Evolutionary conservation across 2,797 vertebrate species (phyloP), one percentile per base, ranked within the genome.

Genomic region (Chelon auratus): DNA sequence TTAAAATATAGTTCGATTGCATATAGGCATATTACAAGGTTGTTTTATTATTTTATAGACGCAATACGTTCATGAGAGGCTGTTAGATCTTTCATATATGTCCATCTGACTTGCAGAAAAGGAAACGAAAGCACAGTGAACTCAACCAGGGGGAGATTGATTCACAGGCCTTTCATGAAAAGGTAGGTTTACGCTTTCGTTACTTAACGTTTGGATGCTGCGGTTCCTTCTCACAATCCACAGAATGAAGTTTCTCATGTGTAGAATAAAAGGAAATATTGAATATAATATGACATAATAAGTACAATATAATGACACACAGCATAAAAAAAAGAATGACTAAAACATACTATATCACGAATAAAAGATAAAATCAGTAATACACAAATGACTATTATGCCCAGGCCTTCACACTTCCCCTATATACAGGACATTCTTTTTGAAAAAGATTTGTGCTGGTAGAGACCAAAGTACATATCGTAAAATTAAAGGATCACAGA

Each of bases 121-220:
- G 94, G 18, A 99, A 97, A 87, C 93, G 95, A 52, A 96, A 94
- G 77, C 90, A 78, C 47, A 71, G 30, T 80, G 86, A 90, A 43
- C 93, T 96, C 69, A 99, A 99, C 91, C 95, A 96, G 83, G 98
- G 97, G 2, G 97, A 98, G 86, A 65, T 95, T 20, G 96, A 98
- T 87, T 94, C 95, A 11, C 91, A 93, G 81, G 90, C 92, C 54
- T 97, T 96, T 68, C 97, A 99, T 74, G 88, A 90, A 68, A 96
- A 95, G 94, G 97, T 97, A 82, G 61, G 60, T 55, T 20, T 1
- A 26, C 12, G 20, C 1, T 37, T 3, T 17, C 55, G 40, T 33
- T 33, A 33, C 18, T 36, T 18, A 10, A 22, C 52, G 47, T 22
- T 2, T 43, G 1, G 37, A 30, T 40, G 22, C n/a, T 43, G 14